phyloP scores from a whole-genome alignment of 2,797 vertebrate species.

The Squalus acanthias region DNA sequence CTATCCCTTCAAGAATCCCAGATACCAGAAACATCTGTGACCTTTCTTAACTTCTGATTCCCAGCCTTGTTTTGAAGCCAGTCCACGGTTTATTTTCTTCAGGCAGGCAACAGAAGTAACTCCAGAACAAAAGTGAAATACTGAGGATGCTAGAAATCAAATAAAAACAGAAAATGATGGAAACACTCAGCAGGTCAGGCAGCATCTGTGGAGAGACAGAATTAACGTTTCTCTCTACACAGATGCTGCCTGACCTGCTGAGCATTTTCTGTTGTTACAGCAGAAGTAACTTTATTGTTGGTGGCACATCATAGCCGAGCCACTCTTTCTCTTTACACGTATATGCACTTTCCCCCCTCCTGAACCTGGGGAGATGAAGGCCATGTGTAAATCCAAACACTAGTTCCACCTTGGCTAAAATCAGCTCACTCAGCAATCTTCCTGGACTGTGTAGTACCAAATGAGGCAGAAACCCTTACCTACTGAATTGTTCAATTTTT shows the following conservation, averaged over 20 bases:
- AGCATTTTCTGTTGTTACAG: too few species aligned
- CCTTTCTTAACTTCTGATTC: background rate
- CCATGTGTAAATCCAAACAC: background rate
- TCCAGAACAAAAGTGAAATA: background rate
- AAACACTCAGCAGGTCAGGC: background rate
- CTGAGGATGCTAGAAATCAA: background rate
- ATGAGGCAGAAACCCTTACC: background rate
- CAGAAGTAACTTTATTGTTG: too few species aligned
- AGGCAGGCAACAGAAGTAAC: background rate
- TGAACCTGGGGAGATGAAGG: too few species aligned
- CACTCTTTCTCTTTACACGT: too few species aligned
- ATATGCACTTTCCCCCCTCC: too few species aligned
- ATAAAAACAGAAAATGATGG: background rate
- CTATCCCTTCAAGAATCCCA: background rate
- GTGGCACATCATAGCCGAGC: too few species aligned
- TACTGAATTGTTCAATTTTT: background rate
- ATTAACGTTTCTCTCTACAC: background rate
- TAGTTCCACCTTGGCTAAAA: background rate
- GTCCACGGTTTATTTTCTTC: background rate
- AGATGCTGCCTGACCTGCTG: too few species aligned
- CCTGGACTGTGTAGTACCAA: background rate
- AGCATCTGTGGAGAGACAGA: background rate
- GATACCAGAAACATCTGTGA: background rate
- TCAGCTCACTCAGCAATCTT: too few species aligned
- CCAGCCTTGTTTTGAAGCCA: background rate